Evolutionary conservation across 2,113 vertebrate species (phyloP), one percentile per base, ranked within the genome.

Genomic region (Hemiscyllium ocellatum): DNA sequence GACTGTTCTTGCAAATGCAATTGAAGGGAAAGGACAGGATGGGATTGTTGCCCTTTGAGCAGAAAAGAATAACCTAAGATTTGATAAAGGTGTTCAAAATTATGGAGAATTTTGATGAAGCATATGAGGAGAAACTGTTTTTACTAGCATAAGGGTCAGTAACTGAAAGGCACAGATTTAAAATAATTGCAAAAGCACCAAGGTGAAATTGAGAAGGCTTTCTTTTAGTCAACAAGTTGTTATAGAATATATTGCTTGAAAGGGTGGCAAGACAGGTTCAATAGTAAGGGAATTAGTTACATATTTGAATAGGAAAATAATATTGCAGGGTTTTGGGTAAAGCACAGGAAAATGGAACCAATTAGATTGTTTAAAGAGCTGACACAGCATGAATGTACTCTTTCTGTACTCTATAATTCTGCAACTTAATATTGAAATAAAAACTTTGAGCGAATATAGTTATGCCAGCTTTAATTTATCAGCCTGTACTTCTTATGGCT

Each of bases 331-430:
- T n/a, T 93, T n/a, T 37, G 33, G 89, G 80, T 19, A 83, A 83
- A 83, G 4, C 37, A 37, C 37, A 83, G 17, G 80, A 61, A 33
- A 93, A n/a, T 93, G 5, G 37, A 19, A 4, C 61, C 15, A 93
- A 93, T 93, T 93, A n/a, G 17, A 66, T 65, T 66, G 15, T n/a
- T 93, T 66, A 37, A 66, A 93, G 61, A 93, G 65, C n/a, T 93
- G 61, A 65, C 33, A 66, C 56, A 37, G 15, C 61, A 93, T 66
- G 56, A 93, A 42, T 93, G 29, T 3, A 33, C 61, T 66, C 6
- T 33, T 66, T 93, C 37, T 65, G 61, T 66, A 7, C 61, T n/a
- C 15, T 61, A 65, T 37, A 17, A 66, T 93, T 93, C 61, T 37
- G 66, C 8, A 61, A 66, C 37, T 66, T 29, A 93, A 66, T 1